Percentiles rank a stretch among this genome's conserved stretches.
These are phyloP conservation scores for Scaptomyza reducta DNA, from an alignment of 2,888 invertebrate species.

Conservation along the genomic window DNA sequence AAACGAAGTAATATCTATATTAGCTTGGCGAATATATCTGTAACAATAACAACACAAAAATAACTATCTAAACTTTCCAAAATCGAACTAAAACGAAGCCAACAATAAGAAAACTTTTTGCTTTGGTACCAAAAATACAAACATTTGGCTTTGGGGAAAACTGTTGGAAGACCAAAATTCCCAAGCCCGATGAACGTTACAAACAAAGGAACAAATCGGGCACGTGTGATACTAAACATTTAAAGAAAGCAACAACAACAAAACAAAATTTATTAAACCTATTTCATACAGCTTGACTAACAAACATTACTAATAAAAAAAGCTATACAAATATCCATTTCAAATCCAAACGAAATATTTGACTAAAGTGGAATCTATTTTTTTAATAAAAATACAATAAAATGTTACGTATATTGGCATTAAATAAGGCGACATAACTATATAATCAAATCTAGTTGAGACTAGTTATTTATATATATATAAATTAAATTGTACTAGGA, in stretches of 20 bases:
- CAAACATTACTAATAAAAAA: slow-evolving; percentile 2
- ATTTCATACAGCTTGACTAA: slow-evolving; percentile 39
- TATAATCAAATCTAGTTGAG: slow-evolving; percentile 65
- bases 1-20: slow-evolving; percentile 41
- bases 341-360: slow-evolving; percentile 6
- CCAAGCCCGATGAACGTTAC: slow-evolving; percentile 19
- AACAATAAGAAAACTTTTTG: slow-evolving; percentile 41
- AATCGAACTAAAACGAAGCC: slow-evolving; percentile 58
- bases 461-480: slow-evolving; percentile 56
- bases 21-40: slow-evolving; percentile 28
- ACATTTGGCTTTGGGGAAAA: slow-evolving; percentile 37
- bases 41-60: slow-evolving; percentile 2
- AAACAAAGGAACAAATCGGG: slow-evolving; percentile 51
- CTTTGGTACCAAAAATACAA: slow-evolving; percentile 58
- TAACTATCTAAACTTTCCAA: slow-evolving; percentile 50
- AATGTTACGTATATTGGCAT: slow-evolving; percentile 28
- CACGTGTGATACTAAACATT: slow-evolving; percentile 79
- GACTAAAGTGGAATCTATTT: slow-evolving; percentile 61
- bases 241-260: slow-evolving; percentile 65
- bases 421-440: slow-evolving; percentile 20
- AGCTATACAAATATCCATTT: slow-evolving; percentile 22
- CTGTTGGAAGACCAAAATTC: neutral
- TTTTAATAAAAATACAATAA: slow-evolving; percentile 46
- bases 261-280: slow-evolving; percentile 46
- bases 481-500: slow-evolving; percentile 53